phyloP scores from a whole-genome alignment of 2,797 vertebrate genomes.

The Channallabes apus region DNA sequence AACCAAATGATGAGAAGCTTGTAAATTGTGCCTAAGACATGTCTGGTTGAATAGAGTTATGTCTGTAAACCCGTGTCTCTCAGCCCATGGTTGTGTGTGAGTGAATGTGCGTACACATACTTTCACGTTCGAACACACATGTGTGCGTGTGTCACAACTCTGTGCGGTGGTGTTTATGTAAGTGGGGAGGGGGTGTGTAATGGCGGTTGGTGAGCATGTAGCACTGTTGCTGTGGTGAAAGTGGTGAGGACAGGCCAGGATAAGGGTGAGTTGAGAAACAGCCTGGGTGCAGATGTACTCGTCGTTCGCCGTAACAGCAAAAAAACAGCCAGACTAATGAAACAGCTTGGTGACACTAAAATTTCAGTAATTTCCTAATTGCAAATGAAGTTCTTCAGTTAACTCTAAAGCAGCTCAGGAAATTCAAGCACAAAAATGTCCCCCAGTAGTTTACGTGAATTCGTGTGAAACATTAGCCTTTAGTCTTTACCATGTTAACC shows the following conservation, averaged over 20 bases:
- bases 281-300: conserved; percentile 50
- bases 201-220: conserved; percentile 73
- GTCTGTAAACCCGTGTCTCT: background rate
- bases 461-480: background rate
- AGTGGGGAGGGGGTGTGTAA: conserved; percentile 52
- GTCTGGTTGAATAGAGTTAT: background rate
- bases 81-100: background rate
- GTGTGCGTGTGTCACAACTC: conserved; percentile 46
- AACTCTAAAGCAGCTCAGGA: background rate
- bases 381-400: background rate
- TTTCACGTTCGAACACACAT: conserved; percentile 39
- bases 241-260: conserved; percentile 68
- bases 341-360: background rate
- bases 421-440: background rate
- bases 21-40: background rate
- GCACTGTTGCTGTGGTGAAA: conserved; percentile 59
- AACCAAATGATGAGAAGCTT: background rate
- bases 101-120: background rate
- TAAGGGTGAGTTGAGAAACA: conserved; percentile 74
- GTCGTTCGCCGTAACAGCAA: conserved; percentile 24
- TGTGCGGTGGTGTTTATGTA: conserved; percentile 57
- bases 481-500: background rate
- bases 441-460: background rate
- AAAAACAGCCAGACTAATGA: background rate
- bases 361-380: background rate